Evolutionary conservation across 2,113 vertebrate species (phyloP).

Genomic region (Melanerpes aurifrons): DNA sequence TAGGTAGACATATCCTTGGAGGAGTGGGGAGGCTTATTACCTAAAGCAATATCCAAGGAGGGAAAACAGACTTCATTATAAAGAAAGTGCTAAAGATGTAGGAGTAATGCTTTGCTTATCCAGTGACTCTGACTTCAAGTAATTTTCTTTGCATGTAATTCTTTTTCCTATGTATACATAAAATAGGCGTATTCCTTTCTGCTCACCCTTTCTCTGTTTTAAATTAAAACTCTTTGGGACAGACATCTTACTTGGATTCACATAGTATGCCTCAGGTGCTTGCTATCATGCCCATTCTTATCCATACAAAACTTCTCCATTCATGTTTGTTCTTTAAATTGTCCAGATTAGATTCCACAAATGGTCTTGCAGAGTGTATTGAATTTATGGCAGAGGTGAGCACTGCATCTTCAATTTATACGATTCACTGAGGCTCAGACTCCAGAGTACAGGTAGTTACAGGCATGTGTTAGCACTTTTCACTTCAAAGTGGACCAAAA

Average conservation of each 20-base stretch:
- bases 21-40: neutral
- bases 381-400: neutral
- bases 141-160: neutral
- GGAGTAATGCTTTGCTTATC: neutral
- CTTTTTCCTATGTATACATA: neutral
- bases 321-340: neutral
- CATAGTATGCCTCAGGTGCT: neutral
- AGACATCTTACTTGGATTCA: neutral
- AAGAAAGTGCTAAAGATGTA: neutral
- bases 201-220: neutral
- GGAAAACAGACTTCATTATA: neutral
- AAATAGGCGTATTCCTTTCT: neutral
- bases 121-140: neutral
- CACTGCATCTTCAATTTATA: neutral
- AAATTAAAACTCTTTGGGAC: neutral
- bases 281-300: neutral
- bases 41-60: neutral
- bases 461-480: neutral
- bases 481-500: neutral
- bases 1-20: neutral
- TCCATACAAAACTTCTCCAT: neutral
- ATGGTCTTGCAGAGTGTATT: neutral
- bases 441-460: neutral
- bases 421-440: neutral
- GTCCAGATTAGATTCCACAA: constrained; percentile 1